phyloP scores from a whole-genome alignment of 2,113 vertebrate species.

The Tupaia tana region DNA sequence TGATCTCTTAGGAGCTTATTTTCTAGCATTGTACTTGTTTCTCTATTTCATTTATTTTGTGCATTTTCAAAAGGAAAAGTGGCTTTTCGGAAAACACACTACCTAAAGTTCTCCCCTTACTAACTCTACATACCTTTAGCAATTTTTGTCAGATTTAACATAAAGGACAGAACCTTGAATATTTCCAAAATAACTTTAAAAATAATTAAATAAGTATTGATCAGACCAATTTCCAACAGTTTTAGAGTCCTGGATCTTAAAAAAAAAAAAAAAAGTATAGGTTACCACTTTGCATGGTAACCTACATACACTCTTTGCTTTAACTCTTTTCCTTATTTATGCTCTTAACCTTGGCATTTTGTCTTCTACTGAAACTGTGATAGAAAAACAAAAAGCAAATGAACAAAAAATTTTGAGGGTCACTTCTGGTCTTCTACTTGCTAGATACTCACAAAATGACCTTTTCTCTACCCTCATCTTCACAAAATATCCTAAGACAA shows the following conservation, averaged over 20 bases:
- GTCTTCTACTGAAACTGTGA: neutral
- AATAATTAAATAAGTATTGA: neutral
- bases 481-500: neutral
- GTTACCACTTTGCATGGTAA: neutral
- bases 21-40: neutral
- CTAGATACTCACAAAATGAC: neutral
- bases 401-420: neutral
- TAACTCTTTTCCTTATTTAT: neutral
- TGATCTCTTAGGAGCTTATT: neutral
- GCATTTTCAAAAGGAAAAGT: slow-evolving; percentile 24
- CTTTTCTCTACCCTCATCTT: neutral
- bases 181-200: slow-evolving; percentile 21
- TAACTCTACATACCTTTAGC: neutral
- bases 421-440: neutral
- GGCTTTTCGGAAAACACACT: neutral
- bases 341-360: neutral
- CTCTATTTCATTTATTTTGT: neutral
- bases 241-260: slow-evolving; percentile 12
- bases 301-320: neutral
- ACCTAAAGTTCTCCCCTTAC: neutral
- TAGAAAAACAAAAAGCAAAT: neutral
- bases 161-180: neutral
- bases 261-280: neutral
- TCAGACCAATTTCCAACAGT: neutral
- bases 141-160: neutral